phyloP scores from a whole-genome alignment of 2,888 invertebrate genomes.

The Bombylius discolor region DNA sequence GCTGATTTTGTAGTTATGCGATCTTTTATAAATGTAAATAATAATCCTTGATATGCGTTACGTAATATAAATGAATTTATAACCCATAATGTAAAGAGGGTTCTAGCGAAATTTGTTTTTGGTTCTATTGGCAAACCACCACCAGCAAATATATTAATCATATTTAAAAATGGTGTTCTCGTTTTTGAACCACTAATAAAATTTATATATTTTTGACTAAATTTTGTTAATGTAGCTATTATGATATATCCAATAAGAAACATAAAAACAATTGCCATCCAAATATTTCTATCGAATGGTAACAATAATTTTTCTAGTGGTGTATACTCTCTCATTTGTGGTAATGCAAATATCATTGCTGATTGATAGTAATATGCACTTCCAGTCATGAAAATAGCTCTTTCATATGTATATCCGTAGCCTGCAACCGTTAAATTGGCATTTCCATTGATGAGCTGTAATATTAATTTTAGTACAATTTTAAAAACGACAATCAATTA shows the following conservation, averaged over 20 bases:
- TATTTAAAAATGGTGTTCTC: slow-evolving; percentile 3
- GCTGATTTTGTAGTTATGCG: neutral
- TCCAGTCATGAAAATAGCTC: neutral
- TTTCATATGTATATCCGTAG: neutral
- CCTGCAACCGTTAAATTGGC: slow-evolving; percentile 10
- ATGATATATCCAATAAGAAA: neutral
- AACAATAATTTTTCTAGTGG: slow-evolving; percentile 8
- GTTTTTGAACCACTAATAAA: slow-evolving; percentile 10
- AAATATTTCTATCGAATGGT: slow-evolving; percentile 6
- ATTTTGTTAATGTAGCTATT: too few species aligned
- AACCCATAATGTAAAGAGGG: slow-evolving; percentile 6
- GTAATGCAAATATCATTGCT: slow-evolving; percentile 4
- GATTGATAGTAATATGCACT: slow-evolving; percentile 1
- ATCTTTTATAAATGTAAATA: slow-evolving; percentile 10
- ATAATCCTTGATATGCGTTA: slow-evolving; percentile 12
- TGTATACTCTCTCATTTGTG: slow-evolving; percentile 3
- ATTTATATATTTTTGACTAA: neutral
- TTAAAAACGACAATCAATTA: too few species aligned
- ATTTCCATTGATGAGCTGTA: slow-evolving; percentile 3
- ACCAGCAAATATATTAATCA: slow-evolving; percentile 11
- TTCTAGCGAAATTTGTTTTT: slow-evolving; percentile 11
- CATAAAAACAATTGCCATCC: slow-evolving; percentile 1
- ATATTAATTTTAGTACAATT: too few species aligned
- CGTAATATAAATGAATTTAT: slow-evolving; percentile 7
- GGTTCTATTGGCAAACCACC: slow-evolving; percentile 1